These are phyloP conservation scores for Xestia ashworthii DNA, from an alignment of 2,888 invertebrate genomes.

Conservation along the genomic window DNA sequence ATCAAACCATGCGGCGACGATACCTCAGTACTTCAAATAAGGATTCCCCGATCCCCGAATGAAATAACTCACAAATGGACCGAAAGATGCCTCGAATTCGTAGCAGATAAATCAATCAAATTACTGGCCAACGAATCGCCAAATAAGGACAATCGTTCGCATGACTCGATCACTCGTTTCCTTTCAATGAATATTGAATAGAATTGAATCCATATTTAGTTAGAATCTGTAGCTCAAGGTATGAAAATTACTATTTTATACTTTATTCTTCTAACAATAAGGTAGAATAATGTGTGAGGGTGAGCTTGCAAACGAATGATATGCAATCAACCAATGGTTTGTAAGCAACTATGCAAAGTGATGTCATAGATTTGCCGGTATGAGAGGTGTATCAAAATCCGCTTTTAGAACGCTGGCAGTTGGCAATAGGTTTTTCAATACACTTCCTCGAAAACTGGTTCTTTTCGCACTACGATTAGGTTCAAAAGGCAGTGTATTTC, in stretches of 20 bases:
- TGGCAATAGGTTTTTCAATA: too few relatives aligned
- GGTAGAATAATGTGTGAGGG: constrained; percentile 34
- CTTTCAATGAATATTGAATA: constrained; percentile 60
- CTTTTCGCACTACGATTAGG: too few relatives aligned
- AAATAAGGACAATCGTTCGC: constrained; percentile 59
- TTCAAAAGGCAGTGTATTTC: too few relatives aligned
- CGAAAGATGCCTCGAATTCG: constrained; percentile 19
- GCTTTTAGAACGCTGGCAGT: constrained; percentile 20
- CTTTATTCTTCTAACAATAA: constrained; percentile 25
- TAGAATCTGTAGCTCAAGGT: constrained; percentile 43
- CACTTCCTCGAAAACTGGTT: too few relatives aligned
- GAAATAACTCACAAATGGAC: constrained; percentile 13
- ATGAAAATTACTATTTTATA: constrained; percentile 1
- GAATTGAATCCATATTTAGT: constrained; percentile 64
- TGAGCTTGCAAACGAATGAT: constrained; percentile 33
- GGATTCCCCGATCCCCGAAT: constrained; percentile 1
- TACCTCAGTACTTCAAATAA: constrained; percentile 9
- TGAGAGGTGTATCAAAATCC: constrained; percentile 49
- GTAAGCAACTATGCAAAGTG: constrained; percentile 60
- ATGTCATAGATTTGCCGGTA: constrained; percentile 64
- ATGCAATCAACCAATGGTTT: constrained; percentile 58
- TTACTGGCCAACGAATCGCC: constrained; percentile 51
- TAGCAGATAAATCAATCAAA: constrained; percentile 49
- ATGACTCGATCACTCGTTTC: constrained; percentile 53
- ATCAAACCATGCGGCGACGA: not conserved